Percentiles rank a stretch among this genome's conserved stretches.
Evolutionary conservation across 2,888 invertebrate species (phyloP).

Genomic region (Subacronicta megacephala): DNA sequence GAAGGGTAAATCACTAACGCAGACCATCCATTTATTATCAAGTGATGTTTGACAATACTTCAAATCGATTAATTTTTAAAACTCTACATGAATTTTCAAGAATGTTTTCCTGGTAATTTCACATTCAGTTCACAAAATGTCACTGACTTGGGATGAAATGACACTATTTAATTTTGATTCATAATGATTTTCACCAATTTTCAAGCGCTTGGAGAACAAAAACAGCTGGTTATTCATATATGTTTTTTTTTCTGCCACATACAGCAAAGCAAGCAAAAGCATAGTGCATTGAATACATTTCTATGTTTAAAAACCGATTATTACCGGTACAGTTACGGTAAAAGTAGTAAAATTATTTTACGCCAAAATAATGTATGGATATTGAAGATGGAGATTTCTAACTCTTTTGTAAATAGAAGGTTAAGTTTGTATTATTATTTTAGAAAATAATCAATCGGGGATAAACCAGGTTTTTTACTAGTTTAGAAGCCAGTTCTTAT

Average conservation of each 20-base stretch:
- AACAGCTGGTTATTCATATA: constrained; percentile 85
- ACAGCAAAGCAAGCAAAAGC: constrained; percentile 37
- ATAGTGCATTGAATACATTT: constrained; percentile 33
- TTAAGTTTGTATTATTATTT: too few species aligned
- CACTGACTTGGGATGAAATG: constrained; percentile 72
- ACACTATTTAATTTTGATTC: constrained; percentile 87
- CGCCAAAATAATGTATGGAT: too few species aligned
- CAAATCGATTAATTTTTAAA: constrained; percentile 75
- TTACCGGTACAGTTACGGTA: constrained; percentile 27
- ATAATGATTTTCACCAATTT: constrained; percentile 79
- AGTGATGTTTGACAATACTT: constrained; percentile 79
- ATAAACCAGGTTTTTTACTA: too few species aligned
- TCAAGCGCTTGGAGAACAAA: constrained; percentile 78
- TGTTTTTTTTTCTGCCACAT: constrained; percentile 70
- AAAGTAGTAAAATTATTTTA: constrained; percentile 18
- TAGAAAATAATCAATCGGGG: too few species aligned
- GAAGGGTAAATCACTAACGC: constrained; percentile 77
- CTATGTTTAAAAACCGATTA: constrained; percentile 36
- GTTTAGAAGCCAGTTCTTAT: too few species aligned
- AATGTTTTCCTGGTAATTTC: constrained; percentile 59
- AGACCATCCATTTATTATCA: constrained; percentile 67
- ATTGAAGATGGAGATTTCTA: too few species aligned
- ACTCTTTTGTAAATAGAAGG: too few species aligned
- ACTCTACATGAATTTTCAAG: constrained; percentile 69
- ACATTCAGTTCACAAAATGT: constrained; percentile 75